Percentiles rank a stretch among this genome's conserved stretches.
These are phyloP conservation scores for Eupleurogrammus muticus DNA, from an alignment of 2,797 vertebrate species.

Conservation along the genomic window DNA sequence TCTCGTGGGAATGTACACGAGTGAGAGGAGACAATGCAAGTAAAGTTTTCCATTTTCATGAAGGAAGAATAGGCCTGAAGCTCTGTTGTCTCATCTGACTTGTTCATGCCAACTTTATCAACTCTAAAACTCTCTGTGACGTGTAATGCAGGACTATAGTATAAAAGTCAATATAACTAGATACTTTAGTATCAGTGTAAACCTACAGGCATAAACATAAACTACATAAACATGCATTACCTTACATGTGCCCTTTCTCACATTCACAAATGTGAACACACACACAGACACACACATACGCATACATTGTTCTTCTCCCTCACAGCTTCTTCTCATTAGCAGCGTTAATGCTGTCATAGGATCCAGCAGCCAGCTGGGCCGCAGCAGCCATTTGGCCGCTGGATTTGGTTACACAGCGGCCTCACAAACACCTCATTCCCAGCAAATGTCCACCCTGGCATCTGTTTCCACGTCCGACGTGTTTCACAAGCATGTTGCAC, in stretches of 20 bases:
- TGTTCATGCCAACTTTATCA: constrained; percentile 2
- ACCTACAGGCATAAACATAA: constrained; percentile 7
- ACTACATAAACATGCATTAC: not conserved
- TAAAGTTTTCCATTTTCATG: not conserved
- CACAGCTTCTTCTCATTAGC: constrained; percentile 71
- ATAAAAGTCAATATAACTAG: not conserved
- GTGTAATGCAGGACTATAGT: not conserved
- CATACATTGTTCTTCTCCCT: constrained; percentile 39
- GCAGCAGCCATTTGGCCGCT: constrained; percentile 62
- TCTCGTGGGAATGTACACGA: not conserved
- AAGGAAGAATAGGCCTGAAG: not conserved
- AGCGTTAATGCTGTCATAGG: constrained; percentile 64
- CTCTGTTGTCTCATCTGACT: not conserved
- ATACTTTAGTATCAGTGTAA: constrained; percentile 18
- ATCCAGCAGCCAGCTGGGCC: constrained; percentile 72
- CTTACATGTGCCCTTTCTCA: constrained; percentile 15
- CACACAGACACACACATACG: constrained; percentile 25
- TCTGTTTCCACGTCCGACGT: constrained; percentile 62
- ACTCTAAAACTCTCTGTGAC: not conserved
- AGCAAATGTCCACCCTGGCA: constrained; percentile 57
- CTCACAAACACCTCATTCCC: constrained; percentile 71
- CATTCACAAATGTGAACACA: too few species aligned
- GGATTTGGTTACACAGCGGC: constrained; percentile 72
- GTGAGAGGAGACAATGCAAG: not conserved
- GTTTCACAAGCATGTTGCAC: constrained; percentile 62